phyloP scores from a whole-genome alignment of 2,888 invertebrate genomes.

The Lissonota sp. region DNA sequence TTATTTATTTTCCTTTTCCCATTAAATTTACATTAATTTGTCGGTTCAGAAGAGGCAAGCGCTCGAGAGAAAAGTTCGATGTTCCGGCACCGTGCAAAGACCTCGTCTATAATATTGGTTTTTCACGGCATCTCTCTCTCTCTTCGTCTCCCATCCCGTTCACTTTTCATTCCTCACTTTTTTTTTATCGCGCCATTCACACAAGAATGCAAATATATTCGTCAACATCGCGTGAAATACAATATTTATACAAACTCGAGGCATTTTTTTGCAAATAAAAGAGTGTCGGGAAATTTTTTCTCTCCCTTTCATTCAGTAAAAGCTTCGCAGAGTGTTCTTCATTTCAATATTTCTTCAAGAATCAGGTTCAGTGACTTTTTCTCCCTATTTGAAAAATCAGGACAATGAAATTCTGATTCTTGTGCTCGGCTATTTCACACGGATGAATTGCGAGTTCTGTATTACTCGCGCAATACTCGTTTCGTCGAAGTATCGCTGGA shows the following conservation, averaged over 20 bases:
- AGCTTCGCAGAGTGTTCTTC: neutral
- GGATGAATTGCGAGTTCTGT: too few species aligned
- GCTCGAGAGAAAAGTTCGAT: slow-evolving; percentile 37
- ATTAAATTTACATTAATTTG: slow-evolving; percentile 59
- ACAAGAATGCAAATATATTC: slow-evolving; percentile 53
- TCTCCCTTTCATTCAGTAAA: neutral
- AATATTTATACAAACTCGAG: slow-evolving; percentile 46
- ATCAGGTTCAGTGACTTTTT: neutral
- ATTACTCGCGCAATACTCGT: too few species aligned
- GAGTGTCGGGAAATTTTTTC: neutral
- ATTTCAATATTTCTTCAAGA: too few species aligned
- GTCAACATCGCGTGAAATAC: slow-evolving; percentile 17
- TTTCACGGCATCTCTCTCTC: slow-evolving; percentile 13
- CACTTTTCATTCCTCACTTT: slow-evolving; percentile 5
- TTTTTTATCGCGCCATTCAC: slow-evolving; percentile 9
- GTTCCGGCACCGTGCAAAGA: slow-evolving; percentile 26
- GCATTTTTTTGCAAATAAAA: slow-evolving; percentile 32
- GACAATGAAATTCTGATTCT: too few species aligned
- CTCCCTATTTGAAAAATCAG: neutral
- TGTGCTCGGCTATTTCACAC: too few species aligned
- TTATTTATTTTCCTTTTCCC: slow-evolving; percentile 11
- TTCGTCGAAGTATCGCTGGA: too few species aligned
- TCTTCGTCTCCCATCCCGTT: neutral
- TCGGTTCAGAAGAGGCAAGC: slow-evolving; percentile 54
- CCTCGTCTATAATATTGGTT: slow-evolving; percentile 55